Evolutionary conservation across 2,888 invertebrate species (phyloP), one percentile per base, ranked within the genome.

Genomic region (Xestoiulus laeticollis): DNA sequence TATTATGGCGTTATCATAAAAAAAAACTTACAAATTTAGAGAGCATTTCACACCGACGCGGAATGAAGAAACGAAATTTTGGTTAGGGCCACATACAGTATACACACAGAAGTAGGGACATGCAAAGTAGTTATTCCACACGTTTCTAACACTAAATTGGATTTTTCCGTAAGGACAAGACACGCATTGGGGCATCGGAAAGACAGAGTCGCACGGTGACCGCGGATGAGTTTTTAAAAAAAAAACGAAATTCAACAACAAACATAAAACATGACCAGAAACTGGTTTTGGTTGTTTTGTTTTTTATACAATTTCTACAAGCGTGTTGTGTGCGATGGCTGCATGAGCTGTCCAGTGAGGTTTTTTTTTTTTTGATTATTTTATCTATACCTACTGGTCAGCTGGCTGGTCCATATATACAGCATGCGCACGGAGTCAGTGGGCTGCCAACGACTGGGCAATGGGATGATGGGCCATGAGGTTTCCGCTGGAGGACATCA

Each of bases 401-500:
- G 33, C 32, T 4, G 32, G 83, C 83, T 33, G 83, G 32, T 83
- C 78, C 22, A 78, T 78, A 78, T 78, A 68, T 26, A 26, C 26
- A 38, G 38, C 38, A 38, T 38, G 38, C 48, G 48, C 48, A n/a
- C 26, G 82, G 38, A 85, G 85, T 85, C 38, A 85, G 85, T 85
- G 85, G 43, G 85, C 85, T 43, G 85, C 85, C 33, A 85, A 38
- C 22, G 85, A 85, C 22, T 85, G 85, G 85, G 38, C 85, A 22
- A 85, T 33, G 38, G 85, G n/a, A 43, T 85, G 85, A 85, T 33
- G 38, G 43, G 85, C 33, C 85, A 85, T 85, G 22, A 85, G 43
- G 43, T 43, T 85, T n/a, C 16, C 16, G 22, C 38, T 1, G 4
- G 85, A 38, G 30, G 85, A 32, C 38, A 85, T 33, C 85, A 85